A percentile compares a stretch with the other conserved stretches of the same genome.
These are phyloP conservation scores for Microctonus brassicae DNA, from an alignment of 2,888 invertebrate genomes.

Conservation along the genomic window DNA sequence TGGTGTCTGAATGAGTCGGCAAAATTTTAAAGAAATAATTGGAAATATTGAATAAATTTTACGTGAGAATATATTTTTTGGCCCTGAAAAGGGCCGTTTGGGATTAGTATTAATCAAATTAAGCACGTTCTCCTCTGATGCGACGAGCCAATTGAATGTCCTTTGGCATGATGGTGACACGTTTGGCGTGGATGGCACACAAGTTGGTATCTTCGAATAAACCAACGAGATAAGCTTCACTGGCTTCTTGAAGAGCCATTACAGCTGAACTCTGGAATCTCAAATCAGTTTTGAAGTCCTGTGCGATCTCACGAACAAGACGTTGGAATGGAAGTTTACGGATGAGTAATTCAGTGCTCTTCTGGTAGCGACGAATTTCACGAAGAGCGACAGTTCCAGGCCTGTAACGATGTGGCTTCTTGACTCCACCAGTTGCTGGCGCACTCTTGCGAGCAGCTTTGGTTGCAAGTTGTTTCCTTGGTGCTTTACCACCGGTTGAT, in stretches of 20 bases:
- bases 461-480: constrained; percentile 75
- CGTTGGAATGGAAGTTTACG: constrained; percentile 38
- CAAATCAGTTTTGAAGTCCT: constrained; percentile 68
- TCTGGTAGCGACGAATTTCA: constrained; percentile 72
- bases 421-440: constrained; percentile 71
- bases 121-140: constrained; percentile 55
- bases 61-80: too few relatives aligned
- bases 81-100: too few relatives aligned
- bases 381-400: constrained; percentile 71
- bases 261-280: constrained; percentile 81
- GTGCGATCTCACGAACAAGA: not conserved
- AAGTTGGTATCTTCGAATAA: constrained; percentile 84
- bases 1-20: too few relatives aligned
- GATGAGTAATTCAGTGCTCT: constrained; percentile 74
- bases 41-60: too few relatives aligned
- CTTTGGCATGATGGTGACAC: constrained; percentile 78
- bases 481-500: constrained; percentile 76
- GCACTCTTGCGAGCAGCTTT: constrained; percentile 80
- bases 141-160: constrained; percentile 73
- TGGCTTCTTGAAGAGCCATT: constrained; percentile 78
- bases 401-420: constrained; percentile 70
- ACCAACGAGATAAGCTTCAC: constrained; percentile 77
- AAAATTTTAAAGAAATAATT: too few relatives aligned
- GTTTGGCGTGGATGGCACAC: constrained; percentile 69
- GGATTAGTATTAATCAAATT: not conserved